Evolutionary conservation across 2,797 vertebrate genomes (phyloP), one percentile per base, ranked within the genome.

Genomic region (Hemibagrus guttatus): DNA sequence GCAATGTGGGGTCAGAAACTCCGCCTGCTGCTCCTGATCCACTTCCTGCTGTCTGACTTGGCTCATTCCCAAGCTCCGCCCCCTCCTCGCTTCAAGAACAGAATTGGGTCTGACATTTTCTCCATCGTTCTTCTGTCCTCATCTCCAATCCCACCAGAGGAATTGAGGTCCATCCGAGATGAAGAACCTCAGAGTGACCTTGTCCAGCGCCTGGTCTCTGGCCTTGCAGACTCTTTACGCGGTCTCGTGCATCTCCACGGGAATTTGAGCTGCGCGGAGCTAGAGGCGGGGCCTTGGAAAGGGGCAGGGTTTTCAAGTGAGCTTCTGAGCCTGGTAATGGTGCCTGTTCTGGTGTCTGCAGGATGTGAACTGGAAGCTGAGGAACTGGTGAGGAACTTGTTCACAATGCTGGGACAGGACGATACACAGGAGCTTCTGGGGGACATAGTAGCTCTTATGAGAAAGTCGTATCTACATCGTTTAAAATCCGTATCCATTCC

Each of bases 291-390:
- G 88, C 95, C 0, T 85, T 95, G 28, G 93, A 94, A 17, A 94
- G 97, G 80, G 90, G 95, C 49, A 91, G 95, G 56, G 1, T 92
- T 94, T 39, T 93, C 95, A 46, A 95, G 92, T 19, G 94, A 96
- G 78, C 91, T 98, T 75, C 91, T 97, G 76, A 94, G 94, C 0
- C 93, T 97, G 2, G 92, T 96, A 39, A 83, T 98, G 78, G 93
- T 94, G 1, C 96, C 96, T 0, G 95, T 96, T 6, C 89, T 98
- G 89, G 94, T 93, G 13, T 89, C 92, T 28, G 93, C 93, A 0
- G 93, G 94, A 84, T 99, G 97, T 75, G 83, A 79, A 1, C 8
- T 81, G 6, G 94, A 97, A 58, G 95, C 94, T 0, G 87, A 93
- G 35, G 84, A 75, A 0, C 91, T 97, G 56, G 90, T 94, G 54